A percentile compares a stretch with the other conserved stretches of the same genome.
phyloP scores from a whole-genome alignment of 2,113 vertebrate species.

The Pycnonotus jocosus region DNA sequence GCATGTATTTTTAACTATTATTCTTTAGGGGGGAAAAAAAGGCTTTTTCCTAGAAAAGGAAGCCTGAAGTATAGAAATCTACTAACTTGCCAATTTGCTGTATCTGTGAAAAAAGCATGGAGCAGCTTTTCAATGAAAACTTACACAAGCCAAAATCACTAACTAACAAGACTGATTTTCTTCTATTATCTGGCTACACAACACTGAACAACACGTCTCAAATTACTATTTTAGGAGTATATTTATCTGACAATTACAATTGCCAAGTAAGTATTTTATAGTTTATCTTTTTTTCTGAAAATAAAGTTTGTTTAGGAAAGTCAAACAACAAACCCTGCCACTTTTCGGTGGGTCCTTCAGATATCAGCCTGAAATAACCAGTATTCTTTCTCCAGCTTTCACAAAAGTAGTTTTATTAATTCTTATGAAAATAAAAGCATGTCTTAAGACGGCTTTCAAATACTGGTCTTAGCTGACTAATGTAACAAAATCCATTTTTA shows the following conservation, averaged over 20 bases:
- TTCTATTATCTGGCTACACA: neutral
- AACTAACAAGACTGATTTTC: neutral
- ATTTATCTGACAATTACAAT: neutral
- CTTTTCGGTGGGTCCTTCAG: neutral
- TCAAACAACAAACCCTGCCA: neutral
- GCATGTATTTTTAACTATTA: neutral
- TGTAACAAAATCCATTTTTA: neutral
- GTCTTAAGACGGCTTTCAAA: neutral
- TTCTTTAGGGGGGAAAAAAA: rapidly evolving
- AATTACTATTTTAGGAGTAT: neutral
- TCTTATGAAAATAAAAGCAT: neutral
- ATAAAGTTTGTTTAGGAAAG: neutral
- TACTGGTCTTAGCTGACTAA: neutral
- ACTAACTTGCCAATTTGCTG: neutral
- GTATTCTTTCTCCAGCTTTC: neutral
- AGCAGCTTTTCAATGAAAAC: neutral
- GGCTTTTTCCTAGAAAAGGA: neutral
- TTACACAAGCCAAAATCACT: neutral
- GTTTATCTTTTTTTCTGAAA: neutral
- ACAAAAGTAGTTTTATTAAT: neutral
- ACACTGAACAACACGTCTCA: neutral
- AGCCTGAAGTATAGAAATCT: neutral
- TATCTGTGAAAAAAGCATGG: neutral
- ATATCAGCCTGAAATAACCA: neutral
- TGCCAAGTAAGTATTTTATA: neutral